phyloP scores from a whole-genome alignment of 2,888 invertebrate genomes.

The Oithona nana region DNA sequence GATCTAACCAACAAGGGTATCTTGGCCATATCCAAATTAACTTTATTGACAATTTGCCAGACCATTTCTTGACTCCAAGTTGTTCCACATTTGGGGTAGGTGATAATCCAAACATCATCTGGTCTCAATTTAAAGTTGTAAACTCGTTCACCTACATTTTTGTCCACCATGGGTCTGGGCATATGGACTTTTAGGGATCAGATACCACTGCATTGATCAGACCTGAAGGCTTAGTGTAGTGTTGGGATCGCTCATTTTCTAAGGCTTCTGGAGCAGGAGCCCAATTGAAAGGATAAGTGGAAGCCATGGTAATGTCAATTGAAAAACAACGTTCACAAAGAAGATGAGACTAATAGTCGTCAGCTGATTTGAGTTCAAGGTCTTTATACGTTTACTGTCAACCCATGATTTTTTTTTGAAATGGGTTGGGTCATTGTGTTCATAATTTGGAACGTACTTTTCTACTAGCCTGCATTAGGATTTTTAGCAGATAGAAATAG shows the following conservation, averaged over 20 bases:
- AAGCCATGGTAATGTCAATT: too few relatives aligned
- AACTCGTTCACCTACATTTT: neutral
- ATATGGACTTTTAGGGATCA: neutral
- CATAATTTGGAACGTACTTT: too few relatives aligned
- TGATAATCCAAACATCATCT: slow-evolving; percentile 16
- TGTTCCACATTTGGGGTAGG: slow-evolving; percentile 33
- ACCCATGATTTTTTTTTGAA: too few relatives aligned
- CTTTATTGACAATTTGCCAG: slow-evolving; percentile 43
- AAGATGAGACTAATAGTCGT: too few relatives aligned
- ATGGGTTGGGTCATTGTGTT: too few relatives aligned
- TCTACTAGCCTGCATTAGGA: too few relatives aligned
- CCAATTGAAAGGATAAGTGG: neutral
- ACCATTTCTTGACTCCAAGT: slow-evolving; percentile 60
- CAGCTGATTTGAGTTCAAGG: too few relatives aligned
- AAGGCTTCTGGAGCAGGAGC: neutral
- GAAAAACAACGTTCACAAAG: too few relatives aligned
- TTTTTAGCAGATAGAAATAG: too few relatives aligned
- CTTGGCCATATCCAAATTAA: slow-evolving; percentile 40
- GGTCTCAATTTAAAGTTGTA: slow-evolving; percentile 11
- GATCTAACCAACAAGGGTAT: slow-evolving; percentile 37
- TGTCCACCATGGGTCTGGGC: neutral
- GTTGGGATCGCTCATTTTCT: neutral
- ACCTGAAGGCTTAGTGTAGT: neutral
- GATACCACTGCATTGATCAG: neutral
- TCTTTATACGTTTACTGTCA: too few relatives aligned